Base-by-base conservation (phyloP, 2,797 vertebrate genomes). In the Falco naumanni region DNA sequence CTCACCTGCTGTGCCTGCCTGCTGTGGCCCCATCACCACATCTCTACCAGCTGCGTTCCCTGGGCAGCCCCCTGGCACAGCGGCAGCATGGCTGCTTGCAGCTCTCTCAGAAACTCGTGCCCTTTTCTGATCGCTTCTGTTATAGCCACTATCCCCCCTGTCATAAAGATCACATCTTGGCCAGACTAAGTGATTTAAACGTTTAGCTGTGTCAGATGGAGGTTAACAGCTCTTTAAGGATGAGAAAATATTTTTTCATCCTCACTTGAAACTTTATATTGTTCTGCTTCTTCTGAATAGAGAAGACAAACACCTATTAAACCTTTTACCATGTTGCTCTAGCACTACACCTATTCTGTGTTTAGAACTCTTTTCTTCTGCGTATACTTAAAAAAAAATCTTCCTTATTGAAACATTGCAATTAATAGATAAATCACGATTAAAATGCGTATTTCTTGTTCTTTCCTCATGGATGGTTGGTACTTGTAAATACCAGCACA, bases 271-370 rank as follows among this genome's bases (percentile, higher is more conserved):
- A 21, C 41, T 8, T 43, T 14, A 3, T 6, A 6, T 16, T 28
- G 41, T 16, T 51, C 26, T 33, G 33, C 41, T 68, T 5, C 63
- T 85, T 75, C 51, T 34, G 59, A n/a, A 21, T 1, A 20, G 86
- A 20, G 68, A 17, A 47, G 54, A 75, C 25, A 45, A 37, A 21
- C 1, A 5, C 24, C 39, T 16, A 2, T 3, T 11, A 15, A 53
- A 12, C 1, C 0, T 18, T 53, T 48, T 6, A 16, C 11, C 39
- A 7, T 1, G 0, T 8, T 24, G 21, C 45, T 34, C 28, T 15
- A 41, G 48, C 54, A 45, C 8, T 5, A 4, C 11, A 37, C 28
- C 15, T 19, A 2, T 13, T 29, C 31, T 0, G 1, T 16, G 5
- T 22, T 43, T 26, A 20, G 34, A 28, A 61, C 5, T 14, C 10